Evolutionary conservation across 2,797 vertebrate genomes (phyloP).

Genomic region (Pseudochaenichthys georgianus): DNA sequence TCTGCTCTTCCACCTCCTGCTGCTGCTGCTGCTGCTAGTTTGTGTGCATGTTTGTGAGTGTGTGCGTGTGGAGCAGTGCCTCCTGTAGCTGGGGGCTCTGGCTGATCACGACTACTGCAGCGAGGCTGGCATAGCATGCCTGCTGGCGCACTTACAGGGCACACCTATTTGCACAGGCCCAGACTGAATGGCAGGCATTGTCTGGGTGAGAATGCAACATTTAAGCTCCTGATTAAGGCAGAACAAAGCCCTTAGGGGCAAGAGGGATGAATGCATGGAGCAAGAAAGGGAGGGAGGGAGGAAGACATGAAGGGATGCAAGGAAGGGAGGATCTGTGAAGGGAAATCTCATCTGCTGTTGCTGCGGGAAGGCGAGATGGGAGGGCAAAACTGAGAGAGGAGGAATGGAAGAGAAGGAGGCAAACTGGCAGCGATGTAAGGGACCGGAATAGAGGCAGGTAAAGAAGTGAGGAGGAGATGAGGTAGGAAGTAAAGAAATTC

Average conservation of each 20-base stretch:
- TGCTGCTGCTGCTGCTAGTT: constrained; percentile 53
- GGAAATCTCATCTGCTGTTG: constrained; percentile 71
- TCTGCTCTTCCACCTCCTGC: constrained; percentile 72
- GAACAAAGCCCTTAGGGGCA: constrained; percentile 80
- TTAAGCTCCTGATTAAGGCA: constrained; percentile 84
- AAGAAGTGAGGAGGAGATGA: constrained; percentile 13
- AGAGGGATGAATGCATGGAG: constrained; percentile 72
- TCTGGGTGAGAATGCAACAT: constrained; percentile 81
- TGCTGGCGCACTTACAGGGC: constrained; percentile 78
- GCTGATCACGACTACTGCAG: constrained; percentile 67
- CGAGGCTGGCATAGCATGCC: constrained; percentile 74
- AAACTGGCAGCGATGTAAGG: constrained; percentile 41
- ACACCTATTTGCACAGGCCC: constrained; percentile 81
- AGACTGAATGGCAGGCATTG: constrained; percentile 80
- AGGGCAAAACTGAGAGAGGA: constrained; percentile 29
- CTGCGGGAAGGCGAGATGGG: constrained; percentile 56
- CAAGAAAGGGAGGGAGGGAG: constrained; percentile 42
- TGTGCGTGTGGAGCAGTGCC: constrained; percentile 52
- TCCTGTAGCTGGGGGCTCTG: constrained; percentile 70
- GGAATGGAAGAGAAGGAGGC: constrained; percentile 23
- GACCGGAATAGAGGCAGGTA: constrained; percentile 20
- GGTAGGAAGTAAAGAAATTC: constrained; percentile 29
- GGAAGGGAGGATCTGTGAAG: constrained; percentile 60
- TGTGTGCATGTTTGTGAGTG: constrained; percentile 44
- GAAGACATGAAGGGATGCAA: constrained; percentile 53